Conservation (phyloP, 2,888 invertebrate species). For the Stenolophus ochropezus region DNA sequence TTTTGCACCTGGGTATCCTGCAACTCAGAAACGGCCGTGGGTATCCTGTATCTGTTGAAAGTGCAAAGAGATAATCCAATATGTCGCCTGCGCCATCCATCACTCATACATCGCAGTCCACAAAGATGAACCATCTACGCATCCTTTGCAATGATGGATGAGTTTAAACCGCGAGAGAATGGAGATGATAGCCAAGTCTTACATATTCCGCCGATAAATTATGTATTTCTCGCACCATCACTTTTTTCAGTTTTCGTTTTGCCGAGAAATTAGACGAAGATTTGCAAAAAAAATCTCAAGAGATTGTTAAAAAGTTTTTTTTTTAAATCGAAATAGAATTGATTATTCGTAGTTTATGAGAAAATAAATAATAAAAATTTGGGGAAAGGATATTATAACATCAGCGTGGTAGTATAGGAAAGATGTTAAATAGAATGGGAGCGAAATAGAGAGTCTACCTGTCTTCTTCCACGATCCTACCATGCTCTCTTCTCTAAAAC, state of each 20-base stretch:
- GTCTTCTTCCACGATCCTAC: no score
- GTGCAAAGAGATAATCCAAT: constrained; percentile 7
- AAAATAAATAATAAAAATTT: no score
- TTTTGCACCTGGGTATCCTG: no score
- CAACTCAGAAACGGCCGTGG: no score
- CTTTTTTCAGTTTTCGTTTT: constrained; percentile 31
- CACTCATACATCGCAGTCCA: background rate
- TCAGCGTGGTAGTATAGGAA: no score
- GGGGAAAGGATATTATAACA: no score
- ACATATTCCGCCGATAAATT: constrained; percentile 8
- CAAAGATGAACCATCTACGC: background rate
- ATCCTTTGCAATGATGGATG: background rate
- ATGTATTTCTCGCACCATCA: background rate
- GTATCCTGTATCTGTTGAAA: background rate
- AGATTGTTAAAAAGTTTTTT: constrained; percentile 12
- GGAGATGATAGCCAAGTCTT: background rate
- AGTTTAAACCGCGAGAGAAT: background rate
- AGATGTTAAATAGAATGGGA: no score
- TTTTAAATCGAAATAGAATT: no score
- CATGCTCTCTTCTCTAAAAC: no score
- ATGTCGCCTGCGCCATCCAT: background rate
- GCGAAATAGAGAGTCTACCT: no score
- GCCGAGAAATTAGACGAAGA: background rate
- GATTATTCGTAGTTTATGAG: no score
- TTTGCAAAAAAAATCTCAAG: background rate